Base-by-base conservation (phyloP, 2,888 invertebrate species). In the Plebejus melissa region DNA sequence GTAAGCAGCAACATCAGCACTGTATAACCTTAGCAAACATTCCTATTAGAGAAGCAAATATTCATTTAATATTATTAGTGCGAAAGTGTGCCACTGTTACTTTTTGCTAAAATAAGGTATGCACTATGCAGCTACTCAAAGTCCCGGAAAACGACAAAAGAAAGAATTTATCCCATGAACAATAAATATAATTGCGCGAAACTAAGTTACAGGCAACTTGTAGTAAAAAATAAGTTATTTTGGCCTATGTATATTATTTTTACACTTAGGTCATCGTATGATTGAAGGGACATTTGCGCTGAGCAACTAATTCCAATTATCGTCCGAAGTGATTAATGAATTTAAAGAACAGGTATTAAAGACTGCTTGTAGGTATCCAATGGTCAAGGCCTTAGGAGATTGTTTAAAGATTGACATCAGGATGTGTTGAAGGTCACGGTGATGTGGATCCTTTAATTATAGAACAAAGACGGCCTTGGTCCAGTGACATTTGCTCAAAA, bases 371-470 rank as follows among this genome's bases (percentile, higher is more conserved):
- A 32, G 57, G 57, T 58, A 41, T 22, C 32, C 57, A 75, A 69
- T 54, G 75, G 58, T 88, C 89, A 90, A 88, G 90, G 89, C 78
- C 81, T 69, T 57, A 16, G 69, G 75, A 75, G 71, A 75, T 70
- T 75, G 81, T 84, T 84, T 84, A 83, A 82, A 72, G 74, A n/a
- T 71, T 77, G 75, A 79, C 77, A 90, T 88, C 90, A 91, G 91
- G 91, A 91, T 91, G 85, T 78, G 77, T 77, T 81, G 83, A 91
- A 91, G 90, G 90, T 85, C 88, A 84, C 77, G 80, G 79, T 78
- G 82, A 41, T 77, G 69, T 41, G n/a, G 36, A n/a, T 70, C 46
- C 41, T 46, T 46, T 71, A 46, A 46, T 70, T 41, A 70, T 38
- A 70, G 9, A 46, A 46, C 71, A 69, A 54, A 50, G 4, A 32